Conservation (phyloP, 2,888 invertebrate species). For the Dolomedes plantarius region DNA sequence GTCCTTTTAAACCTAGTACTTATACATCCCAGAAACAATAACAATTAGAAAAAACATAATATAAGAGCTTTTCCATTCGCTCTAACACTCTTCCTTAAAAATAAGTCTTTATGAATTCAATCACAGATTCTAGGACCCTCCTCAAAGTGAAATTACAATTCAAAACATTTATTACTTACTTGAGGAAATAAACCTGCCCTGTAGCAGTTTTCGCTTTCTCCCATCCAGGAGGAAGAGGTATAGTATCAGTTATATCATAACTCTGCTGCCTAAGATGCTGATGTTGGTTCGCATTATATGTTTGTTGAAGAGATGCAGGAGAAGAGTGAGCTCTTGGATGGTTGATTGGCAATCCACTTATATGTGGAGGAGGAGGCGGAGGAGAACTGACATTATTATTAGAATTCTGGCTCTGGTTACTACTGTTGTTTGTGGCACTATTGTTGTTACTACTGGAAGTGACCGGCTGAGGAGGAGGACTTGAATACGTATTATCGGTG, state of each 20-base stretch:
- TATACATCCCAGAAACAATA: no score
- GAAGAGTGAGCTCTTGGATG: slow-evolving; percentile 97
- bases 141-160: no score
- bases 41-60: no score
- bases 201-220: slow-evolving; percentile 77
- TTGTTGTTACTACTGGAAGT: neutral
- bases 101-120: no score
- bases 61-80: no score
- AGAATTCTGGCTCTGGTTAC: neutral
- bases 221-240: slow-evolving; percentile 78
- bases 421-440: neutral
- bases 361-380: slow-evolving; percentile 50
- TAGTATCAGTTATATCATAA: slow-evolving; percentile 76
- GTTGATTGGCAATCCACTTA: slow-evolving; percentile 80
- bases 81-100: no score
- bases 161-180: slow-evolving; percentile 72
- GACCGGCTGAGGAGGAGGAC: slow-evolving; percentile 73
- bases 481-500: slow-evolving; percentile 81
- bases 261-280: slow-evolving; percentile 79
- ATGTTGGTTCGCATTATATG: slow-evolving; percentile 79
- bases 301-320: slow-evolving; percentile 95
- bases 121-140: no score
- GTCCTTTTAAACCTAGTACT: no score
- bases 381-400: slow-evolving; percentile 23
- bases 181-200: slow-evolving; percentile 78